Evolutionary conservation across 2,888 invertebrate species (phyloP).

Genomic region (Dioctria linearis): DNA sequence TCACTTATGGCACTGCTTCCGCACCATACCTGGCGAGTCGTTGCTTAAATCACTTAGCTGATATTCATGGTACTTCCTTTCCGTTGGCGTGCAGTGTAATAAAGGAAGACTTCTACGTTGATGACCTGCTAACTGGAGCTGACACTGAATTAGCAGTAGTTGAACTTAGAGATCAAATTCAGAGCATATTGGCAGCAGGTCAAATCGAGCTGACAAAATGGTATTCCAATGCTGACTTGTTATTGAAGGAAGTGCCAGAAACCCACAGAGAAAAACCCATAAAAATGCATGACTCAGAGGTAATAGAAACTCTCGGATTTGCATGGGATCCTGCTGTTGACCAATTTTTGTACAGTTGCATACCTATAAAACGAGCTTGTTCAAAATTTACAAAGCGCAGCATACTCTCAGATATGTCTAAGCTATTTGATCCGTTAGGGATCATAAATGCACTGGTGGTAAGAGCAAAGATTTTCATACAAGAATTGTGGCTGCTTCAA

Average conservation of each 20-base stretch:
- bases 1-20: background rate
- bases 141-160: background rate
- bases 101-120: constrained; percentile 5
- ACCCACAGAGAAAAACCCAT: constrained; percentile 12
- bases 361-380: constrained; percentile 41
- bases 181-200: background rate
- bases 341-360: background rate
- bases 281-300: background rate
- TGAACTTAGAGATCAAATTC: background rate
- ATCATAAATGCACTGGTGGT: constrained; percentile 2
- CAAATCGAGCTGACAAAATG: background rate
- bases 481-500: constrained; percentile 10
- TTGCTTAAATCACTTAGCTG: background rate
- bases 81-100: background rate
- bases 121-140: background rate
- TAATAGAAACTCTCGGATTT: constrained; percentile 3
- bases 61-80: background rate
- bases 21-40: too few species aligned
- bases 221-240: background rate
- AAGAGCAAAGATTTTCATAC: background rate
- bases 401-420: constrained; percentile 9
- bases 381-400: background rate
- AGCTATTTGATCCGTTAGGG: constrained; percentile 37
- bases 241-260: background rate
- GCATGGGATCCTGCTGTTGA: background rate